Evolutionary conservation across 1,140 invertebrate species (phyloP).

Genomic region (Adoxophyes honmai): DNA sequence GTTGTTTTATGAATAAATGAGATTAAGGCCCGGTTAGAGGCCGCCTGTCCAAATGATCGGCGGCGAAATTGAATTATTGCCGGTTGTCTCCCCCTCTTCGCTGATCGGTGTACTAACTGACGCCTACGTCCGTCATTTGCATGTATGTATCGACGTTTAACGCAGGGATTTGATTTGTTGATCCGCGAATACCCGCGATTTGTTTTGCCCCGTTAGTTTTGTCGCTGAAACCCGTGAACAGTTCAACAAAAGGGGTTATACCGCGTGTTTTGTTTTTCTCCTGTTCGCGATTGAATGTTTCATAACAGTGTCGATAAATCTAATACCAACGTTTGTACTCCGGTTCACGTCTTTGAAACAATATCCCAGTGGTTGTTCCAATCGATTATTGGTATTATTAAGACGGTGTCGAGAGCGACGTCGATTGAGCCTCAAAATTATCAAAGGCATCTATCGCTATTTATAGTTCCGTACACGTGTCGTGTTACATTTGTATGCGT

Average conservation of each 20-base stretch:
- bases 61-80: conserved; percentile 50
- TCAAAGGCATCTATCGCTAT: not conserved
- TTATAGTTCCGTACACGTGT: conserved; percentile 7
- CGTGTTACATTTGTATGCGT: conserved; percentile 8
- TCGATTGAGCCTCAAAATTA: no score
- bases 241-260: not conserved
- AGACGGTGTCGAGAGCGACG: no score
- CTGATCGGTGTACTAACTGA: conserved; percentile 18
- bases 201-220: not conserved
- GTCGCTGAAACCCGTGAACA: not conserved
- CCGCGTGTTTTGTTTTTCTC: not conserved
- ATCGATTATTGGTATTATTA: no score
- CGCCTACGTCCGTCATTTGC: conserved; percentile 31
- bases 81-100: conserved; percentile 25
- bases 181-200: conserved; percentile 5
- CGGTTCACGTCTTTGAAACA: no score
- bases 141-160: conserved; percentile 33
- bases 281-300: no score
- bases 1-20: conserved; percentile 38
- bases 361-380: no score
- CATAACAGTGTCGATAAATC: no score
- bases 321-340: no score
- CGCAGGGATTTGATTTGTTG: conserved; percentile 33
- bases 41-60: conserved; percentile 32
- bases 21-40: conserved; percentile 16